A percentile compares a stretch with the other conserved stretches of the same genome.
phyloP scores from a whole-genome alignment of 2,113 vertebrate genomes.

The Pelobates fuscus region DNA sequence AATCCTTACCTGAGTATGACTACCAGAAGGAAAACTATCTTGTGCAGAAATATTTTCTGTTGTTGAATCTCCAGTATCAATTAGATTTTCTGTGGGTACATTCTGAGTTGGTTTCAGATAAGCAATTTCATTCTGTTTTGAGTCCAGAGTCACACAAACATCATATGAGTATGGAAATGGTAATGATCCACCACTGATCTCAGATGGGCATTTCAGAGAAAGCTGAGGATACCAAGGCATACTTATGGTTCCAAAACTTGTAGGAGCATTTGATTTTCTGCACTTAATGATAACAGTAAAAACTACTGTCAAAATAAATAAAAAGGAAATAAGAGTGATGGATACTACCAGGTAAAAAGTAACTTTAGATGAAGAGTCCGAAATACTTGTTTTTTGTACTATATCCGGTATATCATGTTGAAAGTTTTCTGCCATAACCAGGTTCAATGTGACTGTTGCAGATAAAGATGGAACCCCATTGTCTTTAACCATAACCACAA shows the following conservation, averaged over 20 bases:
- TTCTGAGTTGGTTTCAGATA: conserved; percentile 35
- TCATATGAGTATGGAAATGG: conserved; percentile 45
- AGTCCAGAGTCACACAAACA: conserved; percentile 41
- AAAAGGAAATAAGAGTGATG: conserved; percentile 10
- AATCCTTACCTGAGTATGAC: not conserved
- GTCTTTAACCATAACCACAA: conserved; percentile 55
- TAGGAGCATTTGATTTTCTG: not conserved
- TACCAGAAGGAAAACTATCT: conserved; percentile 21
- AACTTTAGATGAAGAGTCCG: conserved; percentile 46
- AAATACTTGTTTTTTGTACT: not conserved
- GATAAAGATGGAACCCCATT: conserved; percentile 52
- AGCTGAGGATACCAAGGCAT: conserved; percentile 5
- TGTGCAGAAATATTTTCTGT: not conserved
- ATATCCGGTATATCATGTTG: conserved; percentile 7
- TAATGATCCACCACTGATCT: conserved; percentile 34
- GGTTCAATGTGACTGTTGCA: conserved; percentile 12
- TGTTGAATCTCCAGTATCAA: conserved; percentile 2
- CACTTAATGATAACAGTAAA: conserved; percentile 7
- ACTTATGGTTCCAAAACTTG: not conserved
- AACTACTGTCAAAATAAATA: conserved; percentile 12
- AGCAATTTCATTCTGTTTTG: conserved; percentile 44
- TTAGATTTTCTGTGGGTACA: not conserved
- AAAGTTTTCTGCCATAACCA: conserved; percentile 22
- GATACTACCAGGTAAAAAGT: conserved; percentile 11
- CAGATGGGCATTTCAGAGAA: conserved; percentile 12